phyloP scores from a whole-genome alignment of 2,888 invertebrate genomes.

The Leucoma salicis region DNA sequence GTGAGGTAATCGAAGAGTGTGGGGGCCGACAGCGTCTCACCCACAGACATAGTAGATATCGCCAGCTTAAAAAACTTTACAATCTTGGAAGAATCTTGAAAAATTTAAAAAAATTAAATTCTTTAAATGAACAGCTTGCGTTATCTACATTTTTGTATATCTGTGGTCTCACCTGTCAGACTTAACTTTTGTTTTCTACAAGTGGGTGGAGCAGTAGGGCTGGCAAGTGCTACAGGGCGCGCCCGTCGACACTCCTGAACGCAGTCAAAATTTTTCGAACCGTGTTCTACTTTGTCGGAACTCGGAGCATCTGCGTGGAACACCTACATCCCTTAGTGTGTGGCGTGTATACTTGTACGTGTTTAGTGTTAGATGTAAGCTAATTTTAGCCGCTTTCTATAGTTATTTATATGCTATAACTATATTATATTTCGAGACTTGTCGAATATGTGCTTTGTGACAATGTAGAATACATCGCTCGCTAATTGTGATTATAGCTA shows the following conservation, averaged over 20 bases:
- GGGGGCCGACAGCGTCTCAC: conserved; percentile 61
- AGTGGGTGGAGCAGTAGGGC: conserved; percentile 83
- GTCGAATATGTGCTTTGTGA: conserved; percentile 14
- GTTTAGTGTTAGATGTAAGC: conserved; percentile 28
- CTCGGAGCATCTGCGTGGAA: conserved; percentile 73
- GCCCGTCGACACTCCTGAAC: conserved; percentile 46
- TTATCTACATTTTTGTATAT: conserved; percentile 9
- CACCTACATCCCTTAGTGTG: conserved; percentile 69
- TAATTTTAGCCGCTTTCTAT: conserved; percentile 21
- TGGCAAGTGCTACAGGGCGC: conserved; percentile 84
- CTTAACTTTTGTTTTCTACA: conserved; percentile 87
- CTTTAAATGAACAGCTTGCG: conserved; percentile 9
- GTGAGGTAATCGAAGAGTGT: conserved; percentile 40
- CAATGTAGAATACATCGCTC: too few species aligned
- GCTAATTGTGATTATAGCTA: too few species aligned
- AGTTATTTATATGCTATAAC: conserved; percentile 23
- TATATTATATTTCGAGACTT: conserved; percentile 8
- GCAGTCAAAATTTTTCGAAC: conserved; percentile 51
- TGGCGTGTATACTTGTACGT: conserved; percentile 40
- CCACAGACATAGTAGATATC: conserved; percentile 29
- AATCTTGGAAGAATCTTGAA: too few species aligned
- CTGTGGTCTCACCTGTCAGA: conserved; percentile 80
- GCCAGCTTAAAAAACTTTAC: conserved; percentile 11
- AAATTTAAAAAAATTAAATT: neutral
- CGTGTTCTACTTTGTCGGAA: conserved; percentile 61